Evolutionary conservation across 2,797 vertebrate species (phyloP).

Genomic region (Sebastes glaucus): DNA sequence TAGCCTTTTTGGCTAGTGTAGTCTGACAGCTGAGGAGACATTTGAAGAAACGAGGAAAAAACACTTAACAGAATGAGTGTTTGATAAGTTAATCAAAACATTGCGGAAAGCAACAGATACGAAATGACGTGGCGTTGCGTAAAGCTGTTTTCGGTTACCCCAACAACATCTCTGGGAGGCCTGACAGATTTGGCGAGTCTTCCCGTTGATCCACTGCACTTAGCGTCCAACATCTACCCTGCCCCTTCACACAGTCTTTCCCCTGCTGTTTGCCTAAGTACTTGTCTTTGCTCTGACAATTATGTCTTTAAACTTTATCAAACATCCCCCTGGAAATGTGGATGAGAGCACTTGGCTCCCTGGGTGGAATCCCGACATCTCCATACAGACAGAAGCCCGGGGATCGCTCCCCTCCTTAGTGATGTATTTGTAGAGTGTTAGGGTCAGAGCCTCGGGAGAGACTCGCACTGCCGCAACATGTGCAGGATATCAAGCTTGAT

Average conservation of each 20-base stretch:
- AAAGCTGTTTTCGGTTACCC: conserved; percentile 27
- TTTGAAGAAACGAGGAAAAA: background rate
- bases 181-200: conserved; percentile 23
- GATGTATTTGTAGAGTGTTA: conserved; percentile 67
- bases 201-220: background rate
- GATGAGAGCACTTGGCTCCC: conserved; percentile 41
- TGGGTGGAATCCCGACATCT: conserved; percentile 51
- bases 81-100: conserved; percentile 25
- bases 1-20: background rate
- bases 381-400: conserved; percentile 69
- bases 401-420: conserved; percentile 46
- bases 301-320: conserved; percentile 44
- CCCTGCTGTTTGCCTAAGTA: conserved; percentile 36
- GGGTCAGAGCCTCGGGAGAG: conserved; percentile 52
- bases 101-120: conserved; percentile 20
- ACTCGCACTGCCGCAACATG: conserved; percentile 55
- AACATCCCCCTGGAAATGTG: conserved; percentile 44
- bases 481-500: conserved; percentile 69
- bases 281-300: conserved; percentile 56
- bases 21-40: background rate
- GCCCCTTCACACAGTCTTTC: conserved; percentile 24
- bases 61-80: background rate
- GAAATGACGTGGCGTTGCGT: background rate
- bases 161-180: conserved; percentile 8
- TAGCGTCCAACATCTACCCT: conserved; percentile 26